Evolutionary conservation across 2,797 vertebrate species (phyloP), one percentile per base, ranked within the genome.

Genomic region (Avahi laniger): DNA sequence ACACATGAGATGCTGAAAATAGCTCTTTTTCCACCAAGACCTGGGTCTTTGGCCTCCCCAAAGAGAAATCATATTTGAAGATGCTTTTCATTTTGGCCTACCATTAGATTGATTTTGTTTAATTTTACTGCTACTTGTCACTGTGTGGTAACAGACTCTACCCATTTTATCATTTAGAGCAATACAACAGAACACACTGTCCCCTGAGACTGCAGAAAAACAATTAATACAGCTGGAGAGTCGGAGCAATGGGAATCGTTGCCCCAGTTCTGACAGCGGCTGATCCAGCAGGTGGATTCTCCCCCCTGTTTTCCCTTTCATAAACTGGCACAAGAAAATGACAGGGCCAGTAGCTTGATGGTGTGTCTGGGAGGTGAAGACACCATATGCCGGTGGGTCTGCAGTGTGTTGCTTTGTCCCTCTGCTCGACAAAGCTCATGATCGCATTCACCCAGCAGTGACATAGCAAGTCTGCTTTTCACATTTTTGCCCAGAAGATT

Each of bases 311-410:
- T 87, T 75, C 14, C 14, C 33, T 85, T 57, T 15, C 30, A 17
- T 22, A 75, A 96, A 85, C 7, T 15, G 76, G 28, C 41, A 33
- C 17, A 72, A 83, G 57, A 69, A 94, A 91, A 84, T 30, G 33
- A 35, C 30, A 15, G 8, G 17, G 8, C 13, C 38, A 43, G 10
- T 7, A 89, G n/a, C 14, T 52, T 11, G 35, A 63, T 4, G 7
- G 14, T 33, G 41, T 10, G 2, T 15, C n/a, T 75, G 3, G 76
- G 26, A 48, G 63, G 46, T 76, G 59, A 91, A 69, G 35, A 78
- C 0, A 28, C 30, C 30, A 52, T 0, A 0, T 33, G 48, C 81
- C 22, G 15, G 10, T 72, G 57, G 30, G 5, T 50, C 30, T 46
- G 50, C 20, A 76, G 41, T 30, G 38, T 26, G n/a, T 26, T 28